Base-by-base conservation (phyloP, 2,113 vertebrate genomes). In the Canis aureus region DNA sequence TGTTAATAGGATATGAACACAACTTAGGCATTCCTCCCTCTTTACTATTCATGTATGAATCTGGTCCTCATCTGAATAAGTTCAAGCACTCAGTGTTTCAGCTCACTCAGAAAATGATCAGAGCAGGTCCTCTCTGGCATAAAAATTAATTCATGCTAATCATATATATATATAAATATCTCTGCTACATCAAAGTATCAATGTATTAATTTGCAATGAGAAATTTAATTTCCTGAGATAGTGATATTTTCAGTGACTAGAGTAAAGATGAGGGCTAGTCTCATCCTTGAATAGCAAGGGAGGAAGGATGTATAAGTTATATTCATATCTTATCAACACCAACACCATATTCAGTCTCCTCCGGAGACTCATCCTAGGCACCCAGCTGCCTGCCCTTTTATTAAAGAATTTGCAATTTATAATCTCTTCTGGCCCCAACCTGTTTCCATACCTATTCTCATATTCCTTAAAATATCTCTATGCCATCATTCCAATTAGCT, bases 141-240 rank as follows among this genome's bases (percentile, higher is more conserved):
- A 92, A 87, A 74, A 91, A 35, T 74, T 29, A 1, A 69, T 53
- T 92, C 27, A 57, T 53, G 43, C 1, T 87, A 73, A 97, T 69
- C 71, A 94, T 74, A 67, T 59, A 64, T 59, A 64, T 32, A 74
- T 23, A 91, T 89, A 86, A 96, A 4, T 66, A 67, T 85, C 11
- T 91, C 16, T 2, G 22, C 53, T 59, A 93, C 17, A 51, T 3
- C 43, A 82, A 86, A 94, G 8, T 88, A n/a, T 8, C 20, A 85
- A 3, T 27, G 8, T 84, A 49, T 64, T 93, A 49, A 91, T 94
- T 60, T 85, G 0, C 49, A 84, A 49, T 71, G 17, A 80, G 22
- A 96, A 84, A 67, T 32, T 93, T 80, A 71, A 49, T 89, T 88
- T 90, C 20, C 17, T n/a, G 35, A 67, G 35, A 19, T 76, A 83